Conservation (phyloP, 37 sponge, comb jelly and placozoan species). For the Diacarnus erythraeanus region DNA sequence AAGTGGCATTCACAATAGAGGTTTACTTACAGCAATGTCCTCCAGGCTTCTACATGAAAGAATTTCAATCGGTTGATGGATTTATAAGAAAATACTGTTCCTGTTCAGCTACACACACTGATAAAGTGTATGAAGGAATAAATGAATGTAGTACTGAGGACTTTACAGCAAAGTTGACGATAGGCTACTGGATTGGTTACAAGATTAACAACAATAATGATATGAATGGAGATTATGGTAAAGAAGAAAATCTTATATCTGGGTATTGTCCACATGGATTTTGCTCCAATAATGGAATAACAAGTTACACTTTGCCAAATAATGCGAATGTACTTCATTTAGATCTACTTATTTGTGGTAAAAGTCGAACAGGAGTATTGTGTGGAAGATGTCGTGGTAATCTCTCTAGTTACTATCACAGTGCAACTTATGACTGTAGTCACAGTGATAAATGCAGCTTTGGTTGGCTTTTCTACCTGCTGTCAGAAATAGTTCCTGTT, state of each 20-base stretch:
- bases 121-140: not conserved
- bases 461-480: constrained; percentile 28
- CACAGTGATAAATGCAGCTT: not conserved
- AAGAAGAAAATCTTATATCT: constrained; percentile 4
- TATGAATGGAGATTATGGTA: not conserved
- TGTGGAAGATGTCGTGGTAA: constrained; percentile 29
- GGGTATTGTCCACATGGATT: constrained; percentile 25
- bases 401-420: constrained; percentile 30
- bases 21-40: not conserved
- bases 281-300: not conserved
- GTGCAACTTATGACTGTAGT: constrained; percentile 7
- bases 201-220: not conserved
- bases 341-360: constrained; percentile 8
- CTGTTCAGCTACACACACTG: not conserved
- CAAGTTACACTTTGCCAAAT: not conserved
- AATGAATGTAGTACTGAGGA: not conserved
- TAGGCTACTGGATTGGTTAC: constrained; percentile 9
- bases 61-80: not conserved
- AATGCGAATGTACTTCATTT: not conserved
- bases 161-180: not conserved
- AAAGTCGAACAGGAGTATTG: constrained; percentile 13
- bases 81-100: not conserved
- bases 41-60: not conserved
- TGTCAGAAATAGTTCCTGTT: constrained; percentile 45
- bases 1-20: not conserved